Percentiles rank a stretch among this genome's conserved stretches.
Conservation (phyloP, 2,113 vertebrate genomes). For the Lasiurus cinereus region DNA sequence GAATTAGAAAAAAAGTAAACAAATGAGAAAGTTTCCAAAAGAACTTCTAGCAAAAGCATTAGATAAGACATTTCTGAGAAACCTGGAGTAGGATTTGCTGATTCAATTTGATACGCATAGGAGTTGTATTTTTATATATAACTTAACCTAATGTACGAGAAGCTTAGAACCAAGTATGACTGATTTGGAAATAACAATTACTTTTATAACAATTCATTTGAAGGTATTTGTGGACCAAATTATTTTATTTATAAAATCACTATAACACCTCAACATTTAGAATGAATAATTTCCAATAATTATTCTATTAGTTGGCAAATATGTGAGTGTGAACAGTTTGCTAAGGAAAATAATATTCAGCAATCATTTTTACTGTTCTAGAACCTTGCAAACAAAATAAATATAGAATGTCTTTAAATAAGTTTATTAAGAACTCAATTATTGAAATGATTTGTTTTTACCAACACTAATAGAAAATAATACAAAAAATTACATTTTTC, state of each 20-base stretch:
- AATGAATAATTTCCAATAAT: not conserved
- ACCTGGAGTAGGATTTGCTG: not conserved
- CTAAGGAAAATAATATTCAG: conserved; percentile 42
- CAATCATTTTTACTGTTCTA: not conserved
- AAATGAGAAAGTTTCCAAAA: not conserved
- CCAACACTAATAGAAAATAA: conserved; percentile 51
- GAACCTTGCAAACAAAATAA: conserved; percentile 33
- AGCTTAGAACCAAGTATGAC: not conserved
- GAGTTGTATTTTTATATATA: not conserved
- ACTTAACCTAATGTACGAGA: conserved; percentile 14
- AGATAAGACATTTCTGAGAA: not conserved
- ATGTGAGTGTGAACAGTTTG: not conserved
- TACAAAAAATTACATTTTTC: not conserved
- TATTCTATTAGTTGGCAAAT: not conserved
- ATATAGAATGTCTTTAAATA: conserved; percentile 55
- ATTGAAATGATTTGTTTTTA: not conserved
- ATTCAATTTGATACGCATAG: not conserved
- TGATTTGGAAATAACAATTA: conserved; percentile 46
- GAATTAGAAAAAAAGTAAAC: not conserved
- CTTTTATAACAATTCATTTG: conserved; percentile 17
- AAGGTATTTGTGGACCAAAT: conserved; percentile 28
- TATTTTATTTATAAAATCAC: conserved; percentile 61
- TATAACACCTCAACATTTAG: conserved; percentile 1
- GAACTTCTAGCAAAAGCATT: not conserved
- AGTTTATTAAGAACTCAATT: conserved; percentile 41